A percentile compares a stretch with the other conserved stretches of the same genome.
phyloP scores from a whole-genome alignment of 2,797 vertebrate genomes.

The Emys orbicularis region DNA sequence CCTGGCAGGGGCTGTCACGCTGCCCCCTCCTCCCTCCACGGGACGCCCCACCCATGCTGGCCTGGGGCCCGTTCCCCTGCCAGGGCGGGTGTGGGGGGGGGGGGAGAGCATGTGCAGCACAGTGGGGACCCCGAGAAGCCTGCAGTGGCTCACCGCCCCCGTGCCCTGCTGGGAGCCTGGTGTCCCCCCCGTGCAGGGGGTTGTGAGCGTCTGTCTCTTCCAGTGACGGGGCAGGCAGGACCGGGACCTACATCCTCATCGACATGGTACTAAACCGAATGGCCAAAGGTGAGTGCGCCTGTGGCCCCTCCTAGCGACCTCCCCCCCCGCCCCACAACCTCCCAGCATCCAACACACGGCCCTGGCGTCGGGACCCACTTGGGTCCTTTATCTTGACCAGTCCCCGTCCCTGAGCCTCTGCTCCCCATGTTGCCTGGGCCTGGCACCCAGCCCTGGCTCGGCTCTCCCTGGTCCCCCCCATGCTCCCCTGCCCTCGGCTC shows the following conservation, averaged over 20 bases:
- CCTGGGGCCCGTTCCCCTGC: too few relatives aligned
- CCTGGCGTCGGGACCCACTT: too few relatives aligned
- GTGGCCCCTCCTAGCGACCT: background rate
- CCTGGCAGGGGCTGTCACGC: too few relatives aligned
- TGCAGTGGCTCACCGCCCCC: too few relatives aligned
- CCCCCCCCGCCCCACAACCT: background rate
- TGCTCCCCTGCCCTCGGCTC: background rate
- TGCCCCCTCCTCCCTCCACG: too few relatives aligned
- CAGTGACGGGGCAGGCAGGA: slow-evolving; percentile 93
- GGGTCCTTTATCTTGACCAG: background rate
- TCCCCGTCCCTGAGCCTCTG: background rate
- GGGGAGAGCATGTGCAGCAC: background rate
- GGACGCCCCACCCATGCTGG: too few relatives aligned
- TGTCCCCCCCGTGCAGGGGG: background rate
- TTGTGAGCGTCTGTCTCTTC: slow-evolving; percentile 32
- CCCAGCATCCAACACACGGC: background rate
- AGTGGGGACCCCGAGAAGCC: too few relatives aligned
- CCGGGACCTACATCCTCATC: slow-evolving; percentile 94
- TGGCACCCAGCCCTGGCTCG: background rate
- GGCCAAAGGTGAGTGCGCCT: slow-evolving; percentile 90
- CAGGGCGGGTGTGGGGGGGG: accelerated
- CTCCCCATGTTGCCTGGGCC: background rate
- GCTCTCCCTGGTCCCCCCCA: too few relatives aligned
- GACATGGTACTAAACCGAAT: slow-evolving; percentile 99
- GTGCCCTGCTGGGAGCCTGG: too few relatives aligned